phyloP scores from a whole-genome alignment of 2,113 vertebrate species.

The Lethenteron reissneri region DNA sequence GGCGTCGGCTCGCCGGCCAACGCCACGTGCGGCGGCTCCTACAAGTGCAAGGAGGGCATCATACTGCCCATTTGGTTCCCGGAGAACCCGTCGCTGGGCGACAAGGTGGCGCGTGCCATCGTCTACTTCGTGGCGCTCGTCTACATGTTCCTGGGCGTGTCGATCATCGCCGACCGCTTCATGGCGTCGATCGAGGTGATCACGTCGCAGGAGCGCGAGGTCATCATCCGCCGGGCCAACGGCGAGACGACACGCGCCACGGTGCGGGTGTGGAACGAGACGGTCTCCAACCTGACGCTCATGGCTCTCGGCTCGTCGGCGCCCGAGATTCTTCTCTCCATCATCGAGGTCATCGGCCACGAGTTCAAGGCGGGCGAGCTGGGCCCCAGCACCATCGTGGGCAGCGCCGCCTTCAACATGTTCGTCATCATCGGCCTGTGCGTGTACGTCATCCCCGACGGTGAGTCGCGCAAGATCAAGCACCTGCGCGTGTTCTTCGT shows the following conservation, averaged over 20 bases:
- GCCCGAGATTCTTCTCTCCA: conserved; percentile 83
- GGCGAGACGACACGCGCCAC: conserved; percentile 80
- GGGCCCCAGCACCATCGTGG: conserved; percentile 84
- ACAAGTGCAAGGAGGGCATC: conserved; percentile 63
- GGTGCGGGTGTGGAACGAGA: conserved; percentile 90
- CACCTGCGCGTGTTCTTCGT: conserved; percentile 88
- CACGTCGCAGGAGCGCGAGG: conserved; percentile 83
- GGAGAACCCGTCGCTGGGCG: conserved; percentile 86
- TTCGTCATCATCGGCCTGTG: conserved; percentile 93
- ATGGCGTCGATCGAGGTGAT: conserved; percentile 98
- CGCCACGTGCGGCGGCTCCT: conserved; percentile 45
- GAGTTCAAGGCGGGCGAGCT: conserved; percentile 62
- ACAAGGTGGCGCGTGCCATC: conserved; percentile 94
- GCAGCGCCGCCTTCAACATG: conserved; percentile 96
- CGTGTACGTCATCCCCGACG: conserved; percentile 75
- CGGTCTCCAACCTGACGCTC: conserved; percentile 85
- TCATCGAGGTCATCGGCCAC: conserved; percentile 88
- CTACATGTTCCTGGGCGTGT: conserved; percentile 97
- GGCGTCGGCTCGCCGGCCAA: conserved; percentile 35
- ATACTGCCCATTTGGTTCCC: conserved; percentile 98
- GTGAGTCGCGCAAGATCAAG: conserved; percentile 82
- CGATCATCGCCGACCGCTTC: conserved; percentile 94
- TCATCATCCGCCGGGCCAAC: conserved; percentile 72
- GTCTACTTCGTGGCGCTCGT: conserved; percentile 96
- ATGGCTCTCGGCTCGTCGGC: conserved; percentile 91